phyloP scores from a whole-genome alignment of 2,113 vertebrate species.

The Scophthalmus maximus region DNA sequence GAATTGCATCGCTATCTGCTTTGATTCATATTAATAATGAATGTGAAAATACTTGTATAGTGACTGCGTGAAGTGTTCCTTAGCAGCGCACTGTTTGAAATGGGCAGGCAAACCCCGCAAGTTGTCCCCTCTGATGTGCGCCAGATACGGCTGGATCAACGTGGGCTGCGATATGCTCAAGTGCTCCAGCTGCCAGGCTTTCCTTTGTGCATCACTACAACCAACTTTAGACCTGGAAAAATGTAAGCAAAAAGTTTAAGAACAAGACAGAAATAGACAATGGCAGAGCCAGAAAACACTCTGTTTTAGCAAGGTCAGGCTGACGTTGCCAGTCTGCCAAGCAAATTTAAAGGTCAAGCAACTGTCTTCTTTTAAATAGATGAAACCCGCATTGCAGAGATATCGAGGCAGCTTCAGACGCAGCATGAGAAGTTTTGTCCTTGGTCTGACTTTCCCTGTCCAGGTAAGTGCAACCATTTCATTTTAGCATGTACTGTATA shows the following conservation, averaged over 20 bases:
- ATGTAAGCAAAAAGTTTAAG: conserved; percentile 81
- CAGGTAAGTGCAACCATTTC: conserved; percentile 84
- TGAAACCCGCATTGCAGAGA: conserved; percentile 87
- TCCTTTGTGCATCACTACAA: conserved; percentile 89
- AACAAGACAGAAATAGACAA: background rate
- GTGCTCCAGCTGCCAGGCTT: conserved; percentile 93
- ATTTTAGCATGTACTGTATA: background rate
- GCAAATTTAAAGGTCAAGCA: background rate
- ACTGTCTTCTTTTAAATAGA: conserved; percentile 78
- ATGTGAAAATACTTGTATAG: background rate
- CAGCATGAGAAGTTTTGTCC: conserved; percentile 97
- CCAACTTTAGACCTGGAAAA: conserved; percentile 86
- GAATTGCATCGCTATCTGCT: background rate
- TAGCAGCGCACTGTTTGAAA: conserved; percentile 87
- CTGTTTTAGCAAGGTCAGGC: conserved; percentile 7
- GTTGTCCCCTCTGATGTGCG: conserved; percentile 91
- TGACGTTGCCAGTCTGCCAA: conserved; percentile 7
- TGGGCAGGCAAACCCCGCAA: conserved; percentile 91
- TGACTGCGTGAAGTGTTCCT: conserved; percentile 75
- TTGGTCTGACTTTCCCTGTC: conserved; percentile 96
- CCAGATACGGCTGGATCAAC: conserved; percentile 91
- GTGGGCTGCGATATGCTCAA: conserved; percentile 91
- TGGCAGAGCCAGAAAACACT: background rate
- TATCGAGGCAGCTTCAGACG: conserved; percentile 86
- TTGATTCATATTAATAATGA: background rate